Percentiles rank a stretch among this genome's conserved stretches.
These are phyloP conservation scores for Solenopsis fugax DNA, from an alignment of 1,140 invertebrate species.

Conservation along the genomic window DNA sequence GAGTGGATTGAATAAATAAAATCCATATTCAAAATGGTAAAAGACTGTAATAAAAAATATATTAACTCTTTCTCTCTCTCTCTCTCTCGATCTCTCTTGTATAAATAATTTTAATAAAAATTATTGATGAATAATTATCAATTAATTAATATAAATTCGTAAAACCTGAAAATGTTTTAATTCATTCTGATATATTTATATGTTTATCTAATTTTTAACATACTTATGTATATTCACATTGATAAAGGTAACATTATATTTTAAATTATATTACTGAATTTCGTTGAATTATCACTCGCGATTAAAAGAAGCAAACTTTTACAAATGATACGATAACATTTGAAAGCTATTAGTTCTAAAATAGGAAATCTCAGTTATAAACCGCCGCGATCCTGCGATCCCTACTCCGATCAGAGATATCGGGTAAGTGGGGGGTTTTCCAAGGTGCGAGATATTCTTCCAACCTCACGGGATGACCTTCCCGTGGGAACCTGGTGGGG, in stretches of 20 bases:
- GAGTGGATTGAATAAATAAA: not conserved
- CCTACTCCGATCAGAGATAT: conserved; percentile 71
- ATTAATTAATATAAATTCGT: not conserved
- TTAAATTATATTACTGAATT: not conserved
- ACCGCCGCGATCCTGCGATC: conserved; percentile 65
- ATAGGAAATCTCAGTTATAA: conserved; percentile 70
- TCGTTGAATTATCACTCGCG: not conserved
- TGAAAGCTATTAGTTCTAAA: conserved; percentile 45
- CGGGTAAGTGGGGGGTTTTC: conserved; percentile 53
- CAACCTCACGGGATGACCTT: conserved; percentile 73
- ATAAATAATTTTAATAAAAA: not conserved
- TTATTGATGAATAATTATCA: not conserved
- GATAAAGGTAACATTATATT: not conserved
- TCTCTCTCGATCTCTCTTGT: not conserved
- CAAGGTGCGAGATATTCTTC: conserved; percentile 70
- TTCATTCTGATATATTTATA: not conserved
- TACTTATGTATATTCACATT: not conserved
- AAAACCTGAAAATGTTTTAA: not conserved
- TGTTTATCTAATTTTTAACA: not conserved
- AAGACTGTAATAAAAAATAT: not conserved
- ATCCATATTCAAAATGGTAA: not conserved
- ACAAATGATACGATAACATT: not conserved
- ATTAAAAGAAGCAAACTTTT: not conserved
- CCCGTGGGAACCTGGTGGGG: conserved; percentile 63
- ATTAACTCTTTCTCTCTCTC: no score